Evolutionary conservation across 2,113 vertebrate genomes (phyloP).

Genomic region (Heterochromis multidens): DNA sequence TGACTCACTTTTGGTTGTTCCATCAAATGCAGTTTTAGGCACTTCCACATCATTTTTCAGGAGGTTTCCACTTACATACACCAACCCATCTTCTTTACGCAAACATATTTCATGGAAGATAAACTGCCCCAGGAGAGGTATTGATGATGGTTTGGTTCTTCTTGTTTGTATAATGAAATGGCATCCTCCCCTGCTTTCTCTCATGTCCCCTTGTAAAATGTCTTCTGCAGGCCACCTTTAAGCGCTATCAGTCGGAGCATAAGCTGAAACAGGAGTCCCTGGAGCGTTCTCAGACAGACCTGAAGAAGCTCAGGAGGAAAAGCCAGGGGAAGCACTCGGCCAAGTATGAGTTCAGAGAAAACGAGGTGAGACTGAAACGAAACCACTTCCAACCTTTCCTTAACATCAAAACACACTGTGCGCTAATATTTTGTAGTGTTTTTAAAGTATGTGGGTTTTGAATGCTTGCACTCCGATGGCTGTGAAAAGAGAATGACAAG

Average conservation of each 20-base stretch:
- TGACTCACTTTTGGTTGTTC: no score
- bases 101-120: neutral
- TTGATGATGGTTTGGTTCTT: neutral
- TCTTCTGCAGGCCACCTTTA: slow-evolving; percentile 87
- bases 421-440: neutral
- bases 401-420: neutral
- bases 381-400: neutral
- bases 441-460: neutral
- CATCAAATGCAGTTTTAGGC: neutral
- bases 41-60: neutral
- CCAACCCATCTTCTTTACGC: neutral
- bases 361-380: slow-evolving; percentile 80
- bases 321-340: slow-evolving; percentile 87
- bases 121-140: neutral
- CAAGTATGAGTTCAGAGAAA: slow-evolving; percentile 90
- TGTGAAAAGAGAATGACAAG: neutral
- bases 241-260: slow-evolving; percentile 93
- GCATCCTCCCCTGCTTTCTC: neutral
- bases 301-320: slow-evolving; percentile 95
- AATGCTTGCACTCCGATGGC: neutral
- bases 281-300: slow-evolving; percentile 90
- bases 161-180: neutral
- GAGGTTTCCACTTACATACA: neutral
- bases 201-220: neutral
- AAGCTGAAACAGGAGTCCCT: slow-evolving; percentile 86